These are phyloP conservation scores for Willowsia nigromaculata DNA, from an alignment of 2,888 invertebrate genomes.

Conservation along the genomic window DNA sequence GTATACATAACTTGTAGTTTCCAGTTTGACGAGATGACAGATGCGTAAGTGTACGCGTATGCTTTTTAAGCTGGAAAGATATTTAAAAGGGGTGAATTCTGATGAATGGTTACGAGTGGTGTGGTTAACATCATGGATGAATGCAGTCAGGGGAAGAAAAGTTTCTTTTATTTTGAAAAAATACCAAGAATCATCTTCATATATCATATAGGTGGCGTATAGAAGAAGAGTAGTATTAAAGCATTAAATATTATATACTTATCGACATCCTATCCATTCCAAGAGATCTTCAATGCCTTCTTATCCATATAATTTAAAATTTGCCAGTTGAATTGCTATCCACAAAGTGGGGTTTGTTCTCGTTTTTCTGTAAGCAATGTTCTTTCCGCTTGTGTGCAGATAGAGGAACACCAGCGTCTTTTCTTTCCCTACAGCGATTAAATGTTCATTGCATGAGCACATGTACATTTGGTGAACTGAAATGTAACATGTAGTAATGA, in stretches of 20 bases:
- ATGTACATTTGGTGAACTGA: background rate
- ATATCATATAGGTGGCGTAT: no score
- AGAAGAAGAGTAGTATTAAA: no score
- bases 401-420: background rate
- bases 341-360: conserved; percentile 55
- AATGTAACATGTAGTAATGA: background rate
- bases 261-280: background rate
- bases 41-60: background rate
- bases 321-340: conserved; percentile 46
- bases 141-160: conserved; percentile 45
- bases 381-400: conserved; percentile 19
- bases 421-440: background rate
- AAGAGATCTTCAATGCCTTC: conserved; percentile 24
- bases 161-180: conserved; percentile 24
- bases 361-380: conserved; percentile 46
- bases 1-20: background rate
- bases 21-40: conserved; percentile 9
- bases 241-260: no score
- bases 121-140: conserved; percentile 9
- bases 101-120: background rate
- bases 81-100: background rate
- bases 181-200: background rate
- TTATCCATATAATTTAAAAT: conserved; percentile 61
- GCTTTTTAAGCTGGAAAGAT: background rate
- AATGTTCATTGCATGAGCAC: background rate